A percentile compares a stretch with the other conserved stretches of the same genome.
phyloP scores from a whole-genome alignment of 2,888 invertebrate genomes.

The Tillus elongatus region DNA sequence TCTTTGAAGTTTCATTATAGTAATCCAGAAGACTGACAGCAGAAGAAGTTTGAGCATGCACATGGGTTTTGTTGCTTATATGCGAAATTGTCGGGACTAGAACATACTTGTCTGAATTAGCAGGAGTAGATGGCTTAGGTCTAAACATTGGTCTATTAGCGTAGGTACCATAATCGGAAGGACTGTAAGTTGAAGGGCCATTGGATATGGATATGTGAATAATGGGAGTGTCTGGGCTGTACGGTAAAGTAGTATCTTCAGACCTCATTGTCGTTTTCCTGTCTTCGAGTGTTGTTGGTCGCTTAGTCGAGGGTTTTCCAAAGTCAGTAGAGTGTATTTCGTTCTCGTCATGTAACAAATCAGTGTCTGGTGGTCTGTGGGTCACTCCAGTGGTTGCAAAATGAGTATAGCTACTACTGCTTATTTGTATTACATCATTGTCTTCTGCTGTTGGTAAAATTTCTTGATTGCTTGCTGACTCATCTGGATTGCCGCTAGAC shows the following conservation, averaged over 20 bases:
- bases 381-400: conserved; percentile 36
- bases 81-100: conserved; percentile 49
- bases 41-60: conserved; percentile 46
- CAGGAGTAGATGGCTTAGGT: conserved; percentile 44
- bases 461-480: conserved; percentile 9
- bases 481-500: neutral
- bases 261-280: conserved; percentile 29
- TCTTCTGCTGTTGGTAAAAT: conserved; percentile 37
- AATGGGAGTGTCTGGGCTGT: conserved; percentile 28
- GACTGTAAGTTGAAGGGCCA: conserved; percentile 33
- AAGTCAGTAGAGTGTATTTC: conserved; percentile 37
- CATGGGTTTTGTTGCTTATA: conserved; percentile 28
- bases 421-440: conserved; percentile 34
- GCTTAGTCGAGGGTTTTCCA: conserved; percentile 18
- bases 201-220: conserved; percentile 36
- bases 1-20: conserved; percentile 44
- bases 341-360: conserved; percentile 51
- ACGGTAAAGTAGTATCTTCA: conserved; percentile 25
- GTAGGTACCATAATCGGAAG: conserved; percentile 26
- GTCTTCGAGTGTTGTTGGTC: conserved; percentile 24
- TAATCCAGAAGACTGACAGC: conserved; percentile 56
- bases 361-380: conserved; percentile 51
- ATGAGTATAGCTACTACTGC: conserved; percentile 23
- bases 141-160: conserved; percentile 47
- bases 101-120: conserved; percentile 45